Evolutionary conservation across 2,797 vertebrate species (phyloP).

Genomic region (Coccyzus lansbergi): DNA sequence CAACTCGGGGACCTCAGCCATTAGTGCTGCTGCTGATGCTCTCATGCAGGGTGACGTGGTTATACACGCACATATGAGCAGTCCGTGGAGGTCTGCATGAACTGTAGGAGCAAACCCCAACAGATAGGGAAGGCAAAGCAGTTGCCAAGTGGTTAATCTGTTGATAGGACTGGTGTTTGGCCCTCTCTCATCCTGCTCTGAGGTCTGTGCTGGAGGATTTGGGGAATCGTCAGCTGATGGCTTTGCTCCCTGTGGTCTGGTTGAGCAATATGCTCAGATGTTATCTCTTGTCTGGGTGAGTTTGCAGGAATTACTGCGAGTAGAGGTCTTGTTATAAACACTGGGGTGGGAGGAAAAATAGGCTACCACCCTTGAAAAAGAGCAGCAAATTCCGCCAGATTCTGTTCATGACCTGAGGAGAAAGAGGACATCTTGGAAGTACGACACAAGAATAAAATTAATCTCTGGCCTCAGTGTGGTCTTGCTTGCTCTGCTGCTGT

Average conservation of each 20-base stretch:
- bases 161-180: background rate
- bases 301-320: background rate
- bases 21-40: background rate
- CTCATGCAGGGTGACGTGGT: accelerated
- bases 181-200: background rate
- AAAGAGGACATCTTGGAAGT: background rate
- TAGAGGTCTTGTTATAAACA: background rate
- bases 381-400: background rate
- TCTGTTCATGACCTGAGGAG: background rate
- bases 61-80: accelerated
- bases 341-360: background rate
- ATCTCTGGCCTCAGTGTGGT: background rate
- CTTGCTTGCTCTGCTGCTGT: background rate
- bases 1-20: background rate
- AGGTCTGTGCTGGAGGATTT: slow-evolving; percentile 17
- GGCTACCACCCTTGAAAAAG: background rate
- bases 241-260: slow-evolving; percentile 27
- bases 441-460: background rate
- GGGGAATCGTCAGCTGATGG: slow-evolving; percentile 47
- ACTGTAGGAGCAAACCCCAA: background rate
- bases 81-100: background rate
- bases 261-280: background rate
- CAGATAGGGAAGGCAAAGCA: background rate
- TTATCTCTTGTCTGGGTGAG: background rate
- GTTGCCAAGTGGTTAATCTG: background rate